Conservation (phyloP, 2,113 vertebrate species). For the Danionella cerebrum region DNA sequence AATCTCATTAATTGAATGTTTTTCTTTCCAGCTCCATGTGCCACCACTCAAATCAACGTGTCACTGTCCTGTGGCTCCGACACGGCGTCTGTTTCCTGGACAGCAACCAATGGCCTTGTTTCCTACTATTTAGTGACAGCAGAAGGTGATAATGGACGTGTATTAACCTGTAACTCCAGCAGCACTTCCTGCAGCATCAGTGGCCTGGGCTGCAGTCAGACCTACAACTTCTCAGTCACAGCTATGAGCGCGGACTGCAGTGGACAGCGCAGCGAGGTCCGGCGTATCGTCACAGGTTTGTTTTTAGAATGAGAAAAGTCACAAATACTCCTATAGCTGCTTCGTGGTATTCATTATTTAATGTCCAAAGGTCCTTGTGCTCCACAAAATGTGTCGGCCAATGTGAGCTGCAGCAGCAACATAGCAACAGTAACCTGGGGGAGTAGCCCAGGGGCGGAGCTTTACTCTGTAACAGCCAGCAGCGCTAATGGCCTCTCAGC, state of each 20-base stretch:
- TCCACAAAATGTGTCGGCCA: conserved; percentile 11
- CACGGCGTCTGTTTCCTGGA: conserved; percentile 31
- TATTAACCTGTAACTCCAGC: conserved; percentile 28
- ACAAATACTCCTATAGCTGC: no score
- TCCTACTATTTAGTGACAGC: conserved; percentile 20
- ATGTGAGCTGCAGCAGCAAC: conserved; percentile 22
- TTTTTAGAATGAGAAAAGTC: no score
- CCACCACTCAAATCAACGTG: not conserved
- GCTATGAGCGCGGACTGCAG: conserved; percentile 21
- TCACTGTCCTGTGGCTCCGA: conserved; percentile 28
- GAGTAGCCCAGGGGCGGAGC: conserved; percentile 4
- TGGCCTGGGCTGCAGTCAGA: conserved; percentile 35
- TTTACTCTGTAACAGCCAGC: conserved; percentile 25
- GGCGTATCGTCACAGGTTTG: conserved; percentile 22
- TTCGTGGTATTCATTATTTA: not conserved
- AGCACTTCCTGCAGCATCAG: conserved; percentile 35
- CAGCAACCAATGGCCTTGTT: not conserved
- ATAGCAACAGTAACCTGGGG: conserved; percentile 23
- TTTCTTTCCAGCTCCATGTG: no score
- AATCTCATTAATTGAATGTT: not conserved
- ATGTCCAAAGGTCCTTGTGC: conserved; percentile 29
- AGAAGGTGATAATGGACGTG: not conserved
- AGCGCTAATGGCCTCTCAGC: conserved; percentile 10
- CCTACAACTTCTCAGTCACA: conserved; percentile 36
- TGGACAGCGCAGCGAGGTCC: conserved; percentile 22